Base-by-base conservation (phyloP, 1,140 invertebrate genomes). In the Probaryconus sp. region DNA sequence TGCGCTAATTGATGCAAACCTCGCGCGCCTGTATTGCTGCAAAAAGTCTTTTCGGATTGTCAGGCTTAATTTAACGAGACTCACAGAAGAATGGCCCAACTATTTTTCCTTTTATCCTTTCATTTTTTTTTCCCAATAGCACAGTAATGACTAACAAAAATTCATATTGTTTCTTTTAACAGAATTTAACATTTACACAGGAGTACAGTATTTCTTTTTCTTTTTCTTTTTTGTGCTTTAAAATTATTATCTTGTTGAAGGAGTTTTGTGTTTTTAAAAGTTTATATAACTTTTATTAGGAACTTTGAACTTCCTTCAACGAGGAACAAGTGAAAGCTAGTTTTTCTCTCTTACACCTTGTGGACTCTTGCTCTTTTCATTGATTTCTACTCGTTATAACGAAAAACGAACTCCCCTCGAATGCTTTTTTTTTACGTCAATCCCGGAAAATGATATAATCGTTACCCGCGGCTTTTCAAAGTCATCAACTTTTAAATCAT, bases 361-460 rank as follows among this genome's bases (percentile, higher is more conserved):
- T 60, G 65, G 20, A 60, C 51, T 58, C 42, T 56, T 61, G 47
- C 48, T 53, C 56, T 63, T 56, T 74, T 63, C 71, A 74, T 74
- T 33, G 55, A 67, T 63, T 63, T 74, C 50, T 21, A 42, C 55
- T 73, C 20, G 9, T 31, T 7, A 20, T 33, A 24, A 37, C 20
- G 67, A 53, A 55, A 71, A 63, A n/a, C n/a, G n/a, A n/a, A 9
- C 31, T 33, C 14, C 16, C 37, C 7, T 43, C 9, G 26, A n/a
- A n/a, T n/a, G 20, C 21, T 33, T 53, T 47, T 51, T 38, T 45
- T 45, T 38, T 3, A 26, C 10, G 28, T 7, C 38, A 40, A 21
- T 43, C 5, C 42, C 26, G 38, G 33, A 50, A 71, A 63, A 56
- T 71, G 17, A 48, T 3, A 63, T 71, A 63, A 71, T 71, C 35